Base-by-base conservation (phyloP, 2,888 invertebrate genomes). In the Neoascia interrupta region DNA sequence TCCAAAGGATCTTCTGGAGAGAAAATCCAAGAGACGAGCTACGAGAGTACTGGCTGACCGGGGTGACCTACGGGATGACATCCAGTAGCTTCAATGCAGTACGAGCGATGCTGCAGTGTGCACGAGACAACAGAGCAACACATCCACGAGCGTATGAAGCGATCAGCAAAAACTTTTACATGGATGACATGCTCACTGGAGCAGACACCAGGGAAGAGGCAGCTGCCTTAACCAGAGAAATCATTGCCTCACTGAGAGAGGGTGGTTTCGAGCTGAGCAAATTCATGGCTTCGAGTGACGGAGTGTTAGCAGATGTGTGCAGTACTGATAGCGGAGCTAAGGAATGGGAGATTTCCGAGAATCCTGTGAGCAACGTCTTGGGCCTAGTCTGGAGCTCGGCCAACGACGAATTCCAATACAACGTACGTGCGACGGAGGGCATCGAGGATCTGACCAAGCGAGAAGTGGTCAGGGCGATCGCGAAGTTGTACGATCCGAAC, bases 1-100 rank as follows among this genome's bases (percentile, higher is more conserved):
- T 60, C 0, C 60, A 69, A 16, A 19, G 34, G 13, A 69, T 69
- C 5, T 34, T 69, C 15, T 69, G 68, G 68, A 58, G 58, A 21
- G 54, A 68, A 19, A 21, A 11, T 10, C 39, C 41, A 5, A 11
- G 26, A n/a, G 10, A 61, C 15, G 18, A 18, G 19, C n/a, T 69
- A 2, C 10, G 8, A 0, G 53, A 53, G 15, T 69, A 60, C n/a
- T 53, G 43, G 36, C 51, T 70, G 0, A 60, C 39, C 11, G 43
- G 31, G 2, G 58, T 51, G 6, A 60, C 69, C 1, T 58, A 31
- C 13, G 49, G 41, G 13, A 49, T 68, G 49, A 19, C 68, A 2
- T 68, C 68, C n/a, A 49, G 39, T 10, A 39, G 31, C n/a, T 56
- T 54, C 13, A 43, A 66, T n/a, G 43, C 45, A 13, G 23, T 34